Evolutionary conservation across 2,888 invertebrate species (phyloP).

Genomic region (Biston stratarius): DNA sequence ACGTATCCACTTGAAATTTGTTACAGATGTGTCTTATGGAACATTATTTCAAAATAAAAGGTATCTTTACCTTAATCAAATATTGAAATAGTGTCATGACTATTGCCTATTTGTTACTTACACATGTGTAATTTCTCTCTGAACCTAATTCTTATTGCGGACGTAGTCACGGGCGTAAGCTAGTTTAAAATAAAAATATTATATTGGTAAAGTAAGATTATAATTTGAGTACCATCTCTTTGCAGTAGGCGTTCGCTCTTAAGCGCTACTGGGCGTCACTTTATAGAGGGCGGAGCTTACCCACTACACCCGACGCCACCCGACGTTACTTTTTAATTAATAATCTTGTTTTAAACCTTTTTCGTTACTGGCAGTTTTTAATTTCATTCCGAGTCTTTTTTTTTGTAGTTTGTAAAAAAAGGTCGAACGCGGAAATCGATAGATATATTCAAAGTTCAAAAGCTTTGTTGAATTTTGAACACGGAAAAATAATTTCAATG

Average conservation of each 20-base stretch:
- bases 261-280: constrained; percentile 80
- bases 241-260: constrained; percentile 75
- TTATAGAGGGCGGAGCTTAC: constrained; percentile 68
- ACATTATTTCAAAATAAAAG: too few species aligned
- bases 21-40: too few species aligned
- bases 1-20: too few species aligned
- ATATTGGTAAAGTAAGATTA: not conserved
- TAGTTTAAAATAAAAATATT: too few species aligned
- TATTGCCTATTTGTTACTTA: too few species aligned
- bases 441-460: not conserved
- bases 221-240: constrained; percentile 24
- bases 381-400: constrained; percentile 35
- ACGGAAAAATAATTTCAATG: too few species aligned
- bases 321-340: constrained; percentile 47
- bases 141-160: too few species aligned
- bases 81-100: too few species aligned
- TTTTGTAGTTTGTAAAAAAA: not conserved
- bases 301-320: constrained; percentile 9
- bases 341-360: constrained; percentile 34
- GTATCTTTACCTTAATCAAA: too few species aligned
- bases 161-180: too few species aligned
- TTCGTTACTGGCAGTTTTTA: constrained; percentile 48
- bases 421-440: not conserved
- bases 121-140: too few species aligned
- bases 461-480: not conserved